Evolutionary conservation across 2,797 vertebrate genomes (phyloP).

Genomic region (Pyrocephalus nanus): DNA sequence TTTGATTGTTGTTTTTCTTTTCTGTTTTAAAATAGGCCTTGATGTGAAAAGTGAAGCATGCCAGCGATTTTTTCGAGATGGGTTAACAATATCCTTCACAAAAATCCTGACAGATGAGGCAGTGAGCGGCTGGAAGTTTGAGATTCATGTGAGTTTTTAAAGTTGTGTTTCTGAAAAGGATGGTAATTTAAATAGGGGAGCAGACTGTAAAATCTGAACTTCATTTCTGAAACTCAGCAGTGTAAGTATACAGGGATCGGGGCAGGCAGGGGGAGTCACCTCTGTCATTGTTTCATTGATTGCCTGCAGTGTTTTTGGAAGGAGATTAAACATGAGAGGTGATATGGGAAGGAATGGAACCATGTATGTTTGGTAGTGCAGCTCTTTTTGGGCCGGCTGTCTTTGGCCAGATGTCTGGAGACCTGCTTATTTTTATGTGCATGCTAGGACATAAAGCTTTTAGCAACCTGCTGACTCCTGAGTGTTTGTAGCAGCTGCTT

Average conservation of each 20-base stretch:
- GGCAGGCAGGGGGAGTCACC: background rate
- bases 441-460: background rate
- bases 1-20: background rate
- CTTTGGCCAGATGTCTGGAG: background rate
- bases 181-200: background rate
- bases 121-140: conserved; percentile 99
- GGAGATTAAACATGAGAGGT: background rate
- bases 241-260: background rate
- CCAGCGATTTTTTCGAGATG: conserved; percentile 99
- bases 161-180: background rate
- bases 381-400: background rate
- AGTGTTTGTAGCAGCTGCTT: background rate
- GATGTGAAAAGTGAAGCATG: conserved; percentile 99
- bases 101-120: conserved; percentile 99
- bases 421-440: background rate
- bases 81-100: conserved; percentile 98
- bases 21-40: conserved; percentile 81
- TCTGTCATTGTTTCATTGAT: background rate
- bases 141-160: conserved; percentile 93
- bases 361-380: background rate
- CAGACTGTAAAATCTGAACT: background rate
- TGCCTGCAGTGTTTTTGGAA: background rate
- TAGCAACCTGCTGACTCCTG: background rate
- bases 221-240: background rate
- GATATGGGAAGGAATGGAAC: background rate